Base-by-base conservation (phyloP, 2,888 invertebrate genomes). In the Gortyna flavago region DNA sequence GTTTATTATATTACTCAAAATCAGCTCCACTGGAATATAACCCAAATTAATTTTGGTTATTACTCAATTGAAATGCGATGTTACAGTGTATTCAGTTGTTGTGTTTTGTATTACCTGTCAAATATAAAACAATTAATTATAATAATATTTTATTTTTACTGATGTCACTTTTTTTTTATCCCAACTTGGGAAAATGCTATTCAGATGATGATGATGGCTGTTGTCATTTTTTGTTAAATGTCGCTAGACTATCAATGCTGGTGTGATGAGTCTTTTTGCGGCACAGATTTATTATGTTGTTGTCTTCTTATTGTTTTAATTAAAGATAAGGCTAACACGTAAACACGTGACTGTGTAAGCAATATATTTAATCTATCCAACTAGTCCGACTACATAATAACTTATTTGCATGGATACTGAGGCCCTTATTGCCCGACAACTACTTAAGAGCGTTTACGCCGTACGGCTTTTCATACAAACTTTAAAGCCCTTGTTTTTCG, bases 301-400 rank as follows among this genome's bases (percentile, higher is more conserved):
- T 64, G 21, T 62, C 41, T 75, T 54, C 18, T 51, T 48, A n/a
- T 44, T 38, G 7, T 41, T 68, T 68, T 38, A 72, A 32, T 54
- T n/a, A 62, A 48, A 38, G 61, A 38, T 73, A 54, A 44, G 9
- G n/a, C 13, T 29, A 61, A 48, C 38, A 72, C 44, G 29, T 74
- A 72, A 72, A 61, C 57, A 41, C 25, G 18, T 54, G 54, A 41
- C 11, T 21, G n/a, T 68, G 72, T 57, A 44, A 44, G 44, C 11
- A 41, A 57, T 25, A 21, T 57, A n/a, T 48, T 41, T 25, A 38
- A 48, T 72, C 16, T 38, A 72, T 9, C 25, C 25, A 5, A 8
- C 67, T 48, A 67, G 44, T 67, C 29, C 21, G 29, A 29, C 21
- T 67, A 32, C 13, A 48, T 67, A 44, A 35, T 72, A 38, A 29